These are phyloP conservation scores for Athetis lepigone DNA, from an alignment of 2,888 invertebrate genomes.

Conservation along the genomic window DNA sequence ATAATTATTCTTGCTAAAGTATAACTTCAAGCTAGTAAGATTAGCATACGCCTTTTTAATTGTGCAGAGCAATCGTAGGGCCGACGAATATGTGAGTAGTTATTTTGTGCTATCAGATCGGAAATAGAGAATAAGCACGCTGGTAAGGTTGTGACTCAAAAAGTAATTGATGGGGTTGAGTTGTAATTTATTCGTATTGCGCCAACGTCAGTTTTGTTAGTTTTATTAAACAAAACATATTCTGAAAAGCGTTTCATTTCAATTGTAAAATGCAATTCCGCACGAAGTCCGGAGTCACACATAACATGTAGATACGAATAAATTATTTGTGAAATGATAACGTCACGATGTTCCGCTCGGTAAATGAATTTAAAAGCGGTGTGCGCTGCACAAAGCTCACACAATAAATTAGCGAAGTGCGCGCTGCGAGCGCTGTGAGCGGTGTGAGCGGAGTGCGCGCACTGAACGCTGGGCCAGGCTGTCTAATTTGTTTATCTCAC, in stretches of 20 bases:
- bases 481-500: constrained; percentile 73
- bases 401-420: constrained; percentile 39
- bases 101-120: background rate
- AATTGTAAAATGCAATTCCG: constrained; percentile 3
- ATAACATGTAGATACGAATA: constrained; percentile 31
- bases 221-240: background rate
- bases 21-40: background rate
- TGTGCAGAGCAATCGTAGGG: background rate
- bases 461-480: constrained; percentile 11
- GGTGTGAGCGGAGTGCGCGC: constrained; percentile 1
- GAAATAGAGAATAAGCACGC: background rate
- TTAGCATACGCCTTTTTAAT: constrained; percentile 10
- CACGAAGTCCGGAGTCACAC: constrained; percentile 3
- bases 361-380: constrained; percentile 49
- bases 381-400: constrained; percentile 22
- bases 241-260: constrained; percentile 14
- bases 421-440: constrained; percentile 16
- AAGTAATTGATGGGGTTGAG: too few relatives aligned
- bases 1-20: background rate
- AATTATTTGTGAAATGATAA: constrained; percentile 52
- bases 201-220: background rate
- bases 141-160: background rate
- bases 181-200: background rate
- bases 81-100: background rate
- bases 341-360: constrained; percentile 32